Base-by-base conservation (phyloP, 2,888 invertebrate species). In the Yponomeuta malinellus region DNA sequence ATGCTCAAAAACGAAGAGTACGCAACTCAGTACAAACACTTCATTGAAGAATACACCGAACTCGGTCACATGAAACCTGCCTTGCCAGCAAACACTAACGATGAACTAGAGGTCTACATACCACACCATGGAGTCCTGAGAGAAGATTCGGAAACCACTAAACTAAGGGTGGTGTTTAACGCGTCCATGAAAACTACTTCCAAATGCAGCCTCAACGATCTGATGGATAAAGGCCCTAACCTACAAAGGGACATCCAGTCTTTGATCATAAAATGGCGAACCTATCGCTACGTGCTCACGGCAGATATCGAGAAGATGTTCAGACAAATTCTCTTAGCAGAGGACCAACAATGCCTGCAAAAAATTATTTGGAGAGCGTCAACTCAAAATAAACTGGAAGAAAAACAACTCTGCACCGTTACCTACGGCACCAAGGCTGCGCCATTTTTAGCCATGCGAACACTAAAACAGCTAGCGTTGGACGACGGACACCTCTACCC, bases 201-300 rank as follows among this genome's bases (percentile, higher is more conserved):
- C 5, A 69, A 75, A 0, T 67, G 37, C 0, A 75, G 75, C 12
- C 63, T 79, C 2, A 79, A 79, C 71, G 76, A 76, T 48, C 2
- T 76, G 0, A 76, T 77, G 74, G 63, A 71, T 9, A 71, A 68
- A 10, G 76, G 76, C 1, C 75, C 77, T 0, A 76, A 74, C 15
- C 59, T 75, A 63, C 74, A 75, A 63, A 72, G 74, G 9, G 71
- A 75, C 37, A 73, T 76, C 12, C 71, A 71, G 43, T 43, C 43
- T 0, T 67, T 76, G 1, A 68, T 75, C 3, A 2, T 76, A 2
- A 74, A 73, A 43, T 76, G 75, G 76, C 69, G 76, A 33, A 63
- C 71, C 2, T 74, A 74, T 43, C 68, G 72, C 63, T 75, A 73
- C 9, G 76, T 70, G 0, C 72, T 72, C 6, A 75, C 75, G 0